Percentiles rank a stretch among this genome's conserved stretches.
Evolutionary conservation across 1,140 invertebrate species (phyloP).

Genomic region (Papilio polyxenes): DNA sequence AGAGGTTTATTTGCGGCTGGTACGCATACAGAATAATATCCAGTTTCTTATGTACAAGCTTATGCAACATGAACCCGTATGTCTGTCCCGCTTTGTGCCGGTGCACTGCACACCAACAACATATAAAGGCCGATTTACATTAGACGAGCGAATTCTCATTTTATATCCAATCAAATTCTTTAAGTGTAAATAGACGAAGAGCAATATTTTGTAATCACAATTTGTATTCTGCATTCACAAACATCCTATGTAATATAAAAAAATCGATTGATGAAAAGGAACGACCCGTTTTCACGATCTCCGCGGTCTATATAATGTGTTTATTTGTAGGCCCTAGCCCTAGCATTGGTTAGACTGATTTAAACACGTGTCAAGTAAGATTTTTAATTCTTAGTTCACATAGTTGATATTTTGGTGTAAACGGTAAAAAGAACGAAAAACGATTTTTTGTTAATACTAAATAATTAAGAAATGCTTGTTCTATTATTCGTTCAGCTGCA

Average conservation of each 20-base stretch:
- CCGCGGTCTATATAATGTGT: no score
- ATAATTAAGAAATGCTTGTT: background rate
- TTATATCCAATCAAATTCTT: background rate
- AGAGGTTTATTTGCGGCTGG: constrained; percentile 4
- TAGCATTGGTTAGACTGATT: no score
- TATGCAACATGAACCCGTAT: constrained; percentile 9
- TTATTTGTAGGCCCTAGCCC: no score
- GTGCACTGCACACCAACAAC: background rate
- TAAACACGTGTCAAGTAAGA: no score
- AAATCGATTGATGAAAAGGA: no score
- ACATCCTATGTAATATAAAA: background rate
- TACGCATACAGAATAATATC: constrained; percentile 20
- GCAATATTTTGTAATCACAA: background rate
- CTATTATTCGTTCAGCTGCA: no score
- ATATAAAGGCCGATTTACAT: background rate
- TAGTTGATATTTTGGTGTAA: no score
- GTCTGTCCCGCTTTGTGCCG: constrained; percentile 5
- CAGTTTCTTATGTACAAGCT: constrained; percentile 1
- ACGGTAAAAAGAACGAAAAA: no score
- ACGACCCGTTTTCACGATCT: no score
- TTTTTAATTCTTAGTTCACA: no score
- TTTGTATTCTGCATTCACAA: background rate
- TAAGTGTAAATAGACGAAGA: background rate
- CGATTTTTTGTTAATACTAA: background rate
- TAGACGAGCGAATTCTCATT: background rate